These are phyloP conservation scores for Cricetomys ansorgei DNA, from an alignment of 2,113 vertebrate species.

Conservation along the genomic window DNA sequence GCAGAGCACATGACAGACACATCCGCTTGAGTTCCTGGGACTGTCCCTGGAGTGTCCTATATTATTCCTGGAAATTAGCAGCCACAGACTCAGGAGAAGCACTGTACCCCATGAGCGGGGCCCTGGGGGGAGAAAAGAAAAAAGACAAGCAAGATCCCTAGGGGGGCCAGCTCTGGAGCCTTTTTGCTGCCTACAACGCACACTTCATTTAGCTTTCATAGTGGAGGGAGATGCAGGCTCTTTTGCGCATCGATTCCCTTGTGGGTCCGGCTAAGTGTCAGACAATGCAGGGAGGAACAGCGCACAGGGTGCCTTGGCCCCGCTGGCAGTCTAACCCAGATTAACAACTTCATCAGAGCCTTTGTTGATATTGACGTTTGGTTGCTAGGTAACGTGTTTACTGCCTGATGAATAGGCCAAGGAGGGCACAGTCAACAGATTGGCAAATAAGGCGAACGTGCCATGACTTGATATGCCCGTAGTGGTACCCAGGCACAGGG, in stretches of 20 bases:
- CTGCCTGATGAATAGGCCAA: constrained; percentile 88
- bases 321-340: constrained; percentile 87
- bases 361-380: constrained; percentile 91
- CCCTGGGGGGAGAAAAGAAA: constrained; percentile 55
- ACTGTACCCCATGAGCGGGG: constrained; percentile 75
- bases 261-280: constrained; percentile 78
- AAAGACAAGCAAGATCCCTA: constrained; percentile 68
- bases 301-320: constrained; percentile 73
- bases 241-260: constrained; percentile 81
- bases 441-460: constrained; percentile 90
- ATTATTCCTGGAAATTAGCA: constrained; percentile 85
- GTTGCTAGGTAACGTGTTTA: constrained; percentile 91
- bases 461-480: constrained; percentile 89
- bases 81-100: constrained; percentile 69
- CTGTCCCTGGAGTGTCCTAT: constrained; percentile 81
- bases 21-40: constrained; percentile 75
- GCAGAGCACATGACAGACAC: constrained; percentile 70
- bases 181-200: constrained; percentile 83
- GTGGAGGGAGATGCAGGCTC: constrained; percentile 82
- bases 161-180: constrained; percentile 79
- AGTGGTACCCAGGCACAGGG: constrained; percentile 82
- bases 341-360: constrained; percentile 89
- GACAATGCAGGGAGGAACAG: constrained; percentile 80
- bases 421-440: constrained; percentile 90
- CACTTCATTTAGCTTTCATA: constrained; percentile 88